Percentiles rank a stretch among this genome's conserved stretches.
Evolutionary conservation across 2,113 vertebrate genomes (phyloP).

Genomic region (Triplophysa rosa): DNA sequence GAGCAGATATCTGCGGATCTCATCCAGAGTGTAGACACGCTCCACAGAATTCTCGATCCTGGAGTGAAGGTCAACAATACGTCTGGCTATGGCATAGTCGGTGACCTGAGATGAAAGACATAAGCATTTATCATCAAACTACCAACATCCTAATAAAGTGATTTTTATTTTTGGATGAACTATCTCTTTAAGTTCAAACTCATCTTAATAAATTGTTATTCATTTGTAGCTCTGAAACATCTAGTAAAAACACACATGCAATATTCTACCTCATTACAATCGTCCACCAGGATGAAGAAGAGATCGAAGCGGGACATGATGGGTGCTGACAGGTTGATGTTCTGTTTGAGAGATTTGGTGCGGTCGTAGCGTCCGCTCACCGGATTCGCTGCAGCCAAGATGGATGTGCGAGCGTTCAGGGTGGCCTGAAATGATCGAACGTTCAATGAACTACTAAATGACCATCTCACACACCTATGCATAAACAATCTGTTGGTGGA

Average conservation of each 20-base stretch:
- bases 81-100: constrained; percentile 95
- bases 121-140: not conserved
- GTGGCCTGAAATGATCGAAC: constrained; percentile 80
- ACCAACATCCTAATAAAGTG: too few relatives aligned
- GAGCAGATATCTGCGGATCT: constrained; percentile 93
- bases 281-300: constrained; percentile 98
- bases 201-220: not conserved
- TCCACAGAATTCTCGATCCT: constrained; percentile 91
- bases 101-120: constrained; percentile 79
- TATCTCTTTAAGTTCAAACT: not conserved
- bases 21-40: constrained; percentile 91
- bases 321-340: constrained; percentile 91
- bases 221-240: not conserved
- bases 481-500: not conserved
- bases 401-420: constrained; percentile 96
- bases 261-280: constrained; percentile 90
- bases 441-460: too few relatives aligned
- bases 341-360: constrained; percentile 96
- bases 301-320: constrained; percentile 99
- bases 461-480: too few relatives aligned
- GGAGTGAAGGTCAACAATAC: constrained; percentile 95
- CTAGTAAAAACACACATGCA: not conserved
- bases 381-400: constrained; percentile 96
- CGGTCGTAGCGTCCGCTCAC: constrained; percentile 91
- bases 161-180: too few relatives aligned